Percentiles rank a stretch among this genome's conserved stretches.
Evolutionary conservation across 1,140 invertebrate genomes (phyloP).

Genomic region (Brachionus paranguensis): DNA sequence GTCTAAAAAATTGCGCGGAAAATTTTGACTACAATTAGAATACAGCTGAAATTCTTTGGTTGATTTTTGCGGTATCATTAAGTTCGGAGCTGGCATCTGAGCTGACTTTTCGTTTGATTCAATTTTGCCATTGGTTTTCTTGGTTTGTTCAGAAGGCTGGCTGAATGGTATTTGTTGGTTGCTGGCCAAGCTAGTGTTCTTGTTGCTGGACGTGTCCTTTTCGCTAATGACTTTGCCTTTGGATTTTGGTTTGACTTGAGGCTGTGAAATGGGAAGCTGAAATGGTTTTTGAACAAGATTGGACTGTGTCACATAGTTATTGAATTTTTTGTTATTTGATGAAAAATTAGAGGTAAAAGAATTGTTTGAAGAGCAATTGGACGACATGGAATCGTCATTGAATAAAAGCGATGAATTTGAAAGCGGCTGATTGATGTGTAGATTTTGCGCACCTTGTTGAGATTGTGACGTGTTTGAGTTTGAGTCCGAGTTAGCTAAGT

Average conservation of each 20-base stretch:
- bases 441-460: not conserved
- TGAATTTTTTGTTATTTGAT: not conserved
- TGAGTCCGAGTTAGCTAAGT: not conserved
- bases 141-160: not conserved
- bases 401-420: not conserved
- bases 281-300: not conserved
- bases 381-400: slow-evolving; percentile 40
- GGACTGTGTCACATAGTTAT: not conserved
- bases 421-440: not conserved
- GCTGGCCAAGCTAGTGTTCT: not conserved
- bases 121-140: not conserved
- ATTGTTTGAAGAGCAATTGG: slow-evolving; percentile 28
- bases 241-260: not conserved
- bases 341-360: slow-evolving; percentile 31
- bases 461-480: not conserved
- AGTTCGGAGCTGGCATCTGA: not conserved
- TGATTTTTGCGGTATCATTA: not conserved
- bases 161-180: not conserved
- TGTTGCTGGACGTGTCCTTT: not conserved
- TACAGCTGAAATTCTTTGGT: not conserved
- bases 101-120: not conserved
- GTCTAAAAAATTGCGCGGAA: not conserved
- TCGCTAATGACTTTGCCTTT: not conserved
- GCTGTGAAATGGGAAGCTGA: not conserved
- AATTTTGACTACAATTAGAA: not conserved